Evolutionary conservation across 2,888 invertebrate genomes (phyloP).

Genomic region (Heliconius hortense): DNA sequence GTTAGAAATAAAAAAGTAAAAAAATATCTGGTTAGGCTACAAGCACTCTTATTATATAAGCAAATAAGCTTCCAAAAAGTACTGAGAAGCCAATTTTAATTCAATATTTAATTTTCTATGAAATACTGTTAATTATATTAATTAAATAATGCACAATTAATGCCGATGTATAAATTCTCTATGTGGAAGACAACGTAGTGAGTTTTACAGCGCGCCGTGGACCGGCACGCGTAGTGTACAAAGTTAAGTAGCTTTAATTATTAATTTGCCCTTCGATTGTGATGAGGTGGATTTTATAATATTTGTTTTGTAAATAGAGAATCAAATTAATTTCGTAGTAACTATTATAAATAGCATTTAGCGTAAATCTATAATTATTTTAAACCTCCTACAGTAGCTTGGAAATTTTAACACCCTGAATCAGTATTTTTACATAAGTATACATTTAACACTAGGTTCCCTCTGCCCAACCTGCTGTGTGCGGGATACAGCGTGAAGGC

Average conservation of each 20-base stretch:
- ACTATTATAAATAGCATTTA: no score
- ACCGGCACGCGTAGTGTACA: conserved; percentile 59
- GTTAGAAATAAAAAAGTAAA: not conserved
- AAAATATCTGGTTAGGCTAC: not conserved
- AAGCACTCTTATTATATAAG: not conserved
- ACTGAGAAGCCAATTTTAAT: not conserved
- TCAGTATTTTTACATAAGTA: no score
- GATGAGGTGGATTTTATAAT: not conserved
- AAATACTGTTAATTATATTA: not conserved
- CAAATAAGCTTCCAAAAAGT: not conserved
- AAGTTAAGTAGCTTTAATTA: conserved; percentile 44
- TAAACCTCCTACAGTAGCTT: no score
- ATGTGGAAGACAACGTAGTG: conserved; percentile 79
- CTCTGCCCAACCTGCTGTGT: no score
- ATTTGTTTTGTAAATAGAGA: no score
- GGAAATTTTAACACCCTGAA: no score
- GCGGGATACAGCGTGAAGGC: no score
- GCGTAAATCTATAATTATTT: no score
- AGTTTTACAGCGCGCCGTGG: conserved; percentile 54
- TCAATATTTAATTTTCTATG: not conserved
- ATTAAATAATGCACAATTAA: conserved; percentile 58
- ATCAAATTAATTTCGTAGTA: no score
- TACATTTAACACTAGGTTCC: no score
- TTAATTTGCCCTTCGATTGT: conserved; percentile 27
- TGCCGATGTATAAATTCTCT: conserved; percentile 64